Base-by-base conservation (phyloP, 2,797 vertebrate genomes). In the Mycteria americana region DNA sequence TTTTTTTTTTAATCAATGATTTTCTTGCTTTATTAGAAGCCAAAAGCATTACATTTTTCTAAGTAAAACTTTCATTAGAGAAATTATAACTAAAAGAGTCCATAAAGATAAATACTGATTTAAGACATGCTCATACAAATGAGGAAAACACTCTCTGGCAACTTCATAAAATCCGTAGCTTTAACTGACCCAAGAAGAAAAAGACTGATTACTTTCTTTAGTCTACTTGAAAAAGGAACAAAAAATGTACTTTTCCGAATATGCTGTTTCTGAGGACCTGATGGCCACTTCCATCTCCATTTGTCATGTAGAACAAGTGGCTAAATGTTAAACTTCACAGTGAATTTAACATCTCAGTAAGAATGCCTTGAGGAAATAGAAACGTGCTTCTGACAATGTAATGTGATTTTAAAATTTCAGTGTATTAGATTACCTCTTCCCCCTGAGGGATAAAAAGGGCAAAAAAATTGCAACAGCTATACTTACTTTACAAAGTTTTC, bases 261-360 rank as follows among this genome's bases (percentile, higher is more conserved):
- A 75, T 39, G 41, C 67, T 94, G 6, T 60, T 95, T 94, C 83
- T 77, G 31, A 70, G 63, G 63, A 79, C 43, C 63, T 51, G 63
- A 59, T 68, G 60, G 77, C 41, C 59, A 87, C 65, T 87, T 87
- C 65, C 48, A 69, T 48, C 67, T 67, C 51, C 0, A 33, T 63
- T 70, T 85, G 22, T 72, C 84, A 68, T 60, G 70, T 85, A 82
- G 77, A 92, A 92, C 70, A 93, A 93, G 59, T 56, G 45, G 51
- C 70, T 94, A 82, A 93, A 91, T 77, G 67, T 81, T 90, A 76
- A 90, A 91, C 80, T 93, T 95, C 92, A 83, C 63, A 92, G 78
- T 50, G 77, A 89, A 95, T 92, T 92, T 91, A 95, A 76, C 48
- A 87, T 46, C 54, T 88, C 35, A 30, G 73, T 90, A 92, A 93